Evolutionary conservation across 1,140 invertebrate species (phyloP).

Genomic region (Alviniconcha marisindica): DNA sequence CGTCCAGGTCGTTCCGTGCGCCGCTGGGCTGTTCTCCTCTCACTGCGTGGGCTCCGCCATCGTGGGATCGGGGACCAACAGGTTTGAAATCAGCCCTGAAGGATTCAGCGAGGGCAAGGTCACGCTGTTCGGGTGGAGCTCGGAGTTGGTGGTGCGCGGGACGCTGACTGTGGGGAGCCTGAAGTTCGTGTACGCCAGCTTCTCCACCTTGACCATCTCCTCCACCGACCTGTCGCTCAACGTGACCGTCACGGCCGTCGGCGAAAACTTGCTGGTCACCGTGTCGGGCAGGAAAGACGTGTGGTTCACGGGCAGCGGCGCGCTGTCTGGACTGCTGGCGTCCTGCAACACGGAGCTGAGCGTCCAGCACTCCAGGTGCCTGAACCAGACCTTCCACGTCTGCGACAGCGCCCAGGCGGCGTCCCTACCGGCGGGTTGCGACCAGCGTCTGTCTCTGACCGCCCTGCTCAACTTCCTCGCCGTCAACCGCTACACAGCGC

Average conservation of each 20-base stretch:
- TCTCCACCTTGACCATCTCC: slow-evolving; percentile 27
- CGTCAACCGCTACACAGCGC: slow-evolving; percentile 11
- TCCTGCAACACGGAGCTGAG: slow-evolving; percentile 50
- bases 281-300: slow-evolving; percentile 2
- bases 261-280: slow-evolving; percentile 41
- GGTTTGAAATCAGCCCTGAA: slow-evolving; percentile 38
- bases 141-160: slow-evolving; percentile 34
- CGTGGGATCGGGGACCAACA: slow-evolving; percentile 21
- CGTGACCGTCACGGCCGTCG: slow-evolving; percentile 36
- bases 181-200: slow-evolving; percentile 32
- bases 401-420: slow-evolving; percentile 19
- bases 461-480: slow-evolving; percentile 42
- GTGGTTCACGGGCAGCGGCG: slow-evolving; percentile 14
- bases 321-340: slow-evolving; percentile 43
- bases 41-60: slow-evolving; percentile 42
- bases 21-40: slow-evolving; percentile 1
- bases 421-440: slow-evolving; percentile 28
- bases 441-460: slow-evolving; percentile 35
- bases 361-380: slow-evolving; percentile 34
- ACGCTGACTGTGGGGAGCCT: slow-evolving; percentile 28
- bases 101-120: slow-evolving; percentile 39
- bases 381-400: slow-evolving; percentile 27
- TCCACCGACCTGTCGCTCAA: slow-evolving; percentile 28
- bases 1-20: slow-evolving; percentile 39
- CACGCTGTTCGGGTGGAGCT: slow-evolving; percentile 33